These are phyloP conservation scores for Hybos culiciformis DNA, from an alignment of 2,888 invertebrate species.

Conservation along the genomic window DNA sequence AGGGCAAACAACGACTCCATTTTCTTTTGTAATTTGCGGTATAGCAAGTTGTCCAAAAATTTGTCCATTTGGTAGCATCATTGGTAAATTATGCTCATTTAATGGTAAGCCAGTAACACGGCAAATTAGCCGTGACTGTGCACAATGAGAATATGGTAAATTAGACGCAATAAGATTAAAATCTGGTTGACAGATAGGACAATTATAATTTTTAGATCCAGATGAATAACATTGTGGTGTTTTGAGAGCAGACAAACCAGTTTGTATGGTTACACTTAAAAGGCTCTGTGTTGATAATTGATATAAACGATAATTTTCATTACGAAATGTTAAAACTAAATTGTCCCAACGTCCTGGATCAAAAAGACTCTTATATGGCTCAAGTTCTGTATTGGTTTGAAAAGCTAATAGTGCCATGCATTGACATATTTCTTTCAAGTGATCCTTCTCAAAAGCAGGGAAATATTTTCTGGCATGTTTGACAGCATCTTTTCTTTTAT, in stretches of 20 bases:
- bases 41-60: constrained; percentile 91
- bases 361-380: constrained; percentile 56
- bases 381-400: constrained; percentile 61
- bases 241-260: constrained; percentile 88
- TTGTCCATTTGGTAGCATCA: constrained; percentile 97
- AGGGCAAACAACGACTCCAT: constrained; percentile 85
- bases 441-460: constrained; percentile 72
- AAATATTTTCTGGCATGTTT: constrained; percentile 90
- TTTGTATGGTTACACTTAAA: constrained; percentile 82
- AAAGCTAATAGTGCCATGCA: constrained; percentile 94
- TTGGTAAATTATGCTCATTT: constrained; percentile 95
- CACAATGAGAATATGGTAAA: constrained; percentile 90
- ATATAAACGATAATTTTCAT: constrained; percentile 87
- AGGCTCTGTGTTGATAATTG: constrained; percentile 85
- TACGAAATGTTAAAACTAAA: constrained; percentile 79
- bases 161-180: constrained; percentile 72
- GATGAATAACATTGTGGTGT: constrained; percentile 75
- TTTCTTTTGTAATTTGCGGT: constrained; percentile 84
- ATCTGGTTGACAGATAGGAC: constrained; percentile 85
- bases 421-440: constrained; percentile 74
- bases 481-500: constrained; percentile 81
- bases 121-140: constrained; percentile 90
- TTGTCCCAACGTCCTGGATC: constrained; percentile 61
- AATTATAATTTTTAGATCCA: constrained; percentile 63
- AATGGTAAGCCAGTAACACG: constrained; percentile 77